Evolutionary conservation across 2,797 vertebrate species (phyloP), one percentile per base, ranked within the genome.

Genomic region (Moxostoma hubbsi): DNA sequence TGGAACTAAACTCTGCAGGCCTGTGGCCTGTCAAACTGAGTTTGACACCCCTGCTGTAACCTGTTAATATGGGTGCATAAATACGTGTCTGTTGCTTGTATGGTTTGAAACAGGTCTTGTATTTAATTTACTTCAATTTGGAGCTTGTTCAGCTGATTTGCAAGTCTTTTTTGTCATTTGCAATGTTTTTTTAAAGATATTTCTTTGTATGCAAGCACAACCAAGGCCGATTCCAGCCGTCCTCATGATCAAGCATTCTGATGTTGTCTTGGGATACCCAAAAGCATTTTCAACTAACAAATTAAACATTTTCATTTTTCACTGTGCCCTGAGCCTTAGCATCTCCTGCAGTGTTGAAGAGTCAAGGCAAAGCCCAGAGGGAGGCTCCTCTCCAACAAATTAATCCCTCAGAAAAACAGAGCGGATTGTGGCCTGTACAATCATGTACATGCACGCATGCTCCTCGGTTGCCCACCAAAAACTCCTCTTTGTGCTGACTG

Each of bases 271-370:
- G 92, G 91, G 89, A 92, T 93, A 88, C 92, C 93, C 90, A 91
- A 92, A 94, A 94, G 93, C 92, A 93, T 94, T 94, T 84, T 93
- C 90, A 93, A 94, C 91, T 89, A 93, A 94, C 93, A 94, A 94
- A 94, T 95, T 94, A 94, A 94, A 94, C 93, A 94, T 95, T 95
- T 95, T 93, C 90, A 93, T 95, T 95, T 95, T 95, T 95, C 94
- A 94, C 92, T 93, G 93, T 92, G 93, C 92, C 94, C 89, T 87
- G 92, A 94, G 88, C 92, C 93, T 94, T 93, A 73, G 76, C 76
- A 73, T 82, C 73, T 79, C 63, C 70, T 82, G 80, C 90, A 91
- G 92, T 92, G 93, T 92, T 93, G 94, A 91, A 91, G 93, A 94
- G 94, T 93, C 90, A 91, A 94, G 94, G 93, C 89, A 89, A 88